Conservation (phyloP, 2,888 invertebrate species). For the Lochmaea capreae region DNA sequence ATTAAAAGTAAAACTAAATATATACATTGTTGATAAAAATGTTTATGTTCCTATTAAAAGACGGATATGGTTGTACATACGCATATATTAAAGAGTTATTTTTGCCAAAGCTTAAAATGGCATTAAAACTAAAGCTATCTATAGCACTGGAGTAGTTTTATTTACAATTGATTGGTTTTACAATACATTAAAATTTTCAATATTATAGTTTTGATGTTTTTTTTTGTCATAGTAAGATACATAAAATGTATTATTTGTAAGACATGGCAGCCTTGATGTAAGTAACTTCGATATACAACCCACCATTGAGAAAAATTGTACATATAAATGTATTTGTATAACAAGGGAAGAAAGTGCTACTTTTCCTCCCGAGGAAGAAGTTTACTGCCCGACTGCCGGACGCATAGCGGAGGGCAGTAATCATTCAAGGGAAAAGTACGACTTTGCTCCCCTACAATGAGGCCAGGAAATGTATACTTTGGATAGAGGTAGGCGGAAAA, state of each 20-base stretch:
- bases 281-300: slow-evolving; percentile 1
- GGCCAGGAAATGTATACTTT: too few relatives aligned
- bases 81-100: background rate
- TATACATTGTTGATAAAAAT: background rate
- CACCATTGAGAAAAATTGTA: background rate
- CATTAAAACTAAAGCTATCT: background rate
- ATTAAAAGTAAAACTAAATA: too few relatives aligned
- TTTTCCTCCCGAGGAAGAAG: too few relatives aligned
- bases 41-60: background rate
- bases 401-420: too few relatives aligned
- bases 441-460: too few relatives aligned
- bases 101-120: background rate
- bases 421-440: too few relatives aligned
- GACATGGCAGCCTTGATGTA: slow-evolving; percentile 8
- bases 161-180: background rate
- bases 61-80: background rate
- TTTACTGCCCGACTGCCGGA: too few relatives aligned
- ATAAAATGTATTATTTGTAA: background rate
- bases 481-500: background rate
- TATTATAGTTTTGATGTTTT: background rate
- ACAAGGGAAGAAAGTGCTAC: too few relatives aligned
- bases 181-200: background rate
- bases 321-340: too few relatives aligned
- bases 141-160: background rate
- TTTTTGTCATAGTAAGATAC: background rate